Evolutionary conservation across 2,888 invertebrate genomes (phyloP), one percentile per base, ranked within the genome.

Genomic region (Phytoseiulus persimilis): DNA sequence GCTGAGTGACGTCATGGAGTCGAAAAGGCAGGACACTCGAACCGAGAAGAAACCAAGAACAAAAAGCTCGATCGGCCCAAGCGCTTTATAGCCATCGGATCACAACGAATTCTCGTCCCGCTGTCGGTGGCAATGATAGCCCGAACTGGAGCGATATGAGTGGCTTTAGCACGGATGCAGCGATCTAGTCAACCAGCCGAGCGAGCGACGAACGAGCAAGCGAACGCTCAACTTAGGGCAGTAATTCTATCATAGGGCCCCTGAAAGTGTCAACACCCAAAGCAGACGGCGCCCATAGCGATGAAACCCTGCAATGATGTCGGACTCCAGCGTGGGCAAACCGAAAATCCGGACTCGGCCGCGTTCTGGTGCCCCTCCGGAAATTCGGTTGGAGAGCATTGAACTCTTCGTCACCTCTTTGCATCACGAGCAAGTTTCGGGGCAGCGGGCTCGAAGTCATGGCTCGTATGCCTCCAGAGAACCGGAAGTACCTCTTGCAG

Each of bases 221-320:
- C 65, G 65, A 65, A 65, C 65, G 65, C 65, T 65, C 65, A 65
- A 65, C 65, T 65, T 65, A 65, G 65, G 65, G 65, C 65, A 65
- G 65, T 65, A 65, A 65, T 65, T 65, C 65, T 65, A 65, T 65
- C 65, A 65, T 65, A 65, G 65, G 65, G 65, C 65, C 65, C 65
- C 65, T 65, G 65, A 65, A 65, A 65, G 65, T 65, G 65, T 65
- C 65, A 65, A 65, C 65, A 65, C 65, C 65, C 28, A 28, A 65
- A 65, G 65, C 65, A 65, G 65, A 65, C 65, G 28, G 65, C 18
- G 65, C 28, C 18, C 65, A 65, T 28, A 65, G 14, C 28, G 65
- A 65, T 3, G 65, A 65, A 65, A 65, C 65, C 65, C 65, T 65
- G 65, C 65, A 65, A 65, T 28, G 65, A 28, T 18, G 65, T 18